Percentiles rank a stretch among this genome's conserved stretches.
Conservation (phyloP, 2,797 vertebrate species). For the Prionace glauca region DNA sequence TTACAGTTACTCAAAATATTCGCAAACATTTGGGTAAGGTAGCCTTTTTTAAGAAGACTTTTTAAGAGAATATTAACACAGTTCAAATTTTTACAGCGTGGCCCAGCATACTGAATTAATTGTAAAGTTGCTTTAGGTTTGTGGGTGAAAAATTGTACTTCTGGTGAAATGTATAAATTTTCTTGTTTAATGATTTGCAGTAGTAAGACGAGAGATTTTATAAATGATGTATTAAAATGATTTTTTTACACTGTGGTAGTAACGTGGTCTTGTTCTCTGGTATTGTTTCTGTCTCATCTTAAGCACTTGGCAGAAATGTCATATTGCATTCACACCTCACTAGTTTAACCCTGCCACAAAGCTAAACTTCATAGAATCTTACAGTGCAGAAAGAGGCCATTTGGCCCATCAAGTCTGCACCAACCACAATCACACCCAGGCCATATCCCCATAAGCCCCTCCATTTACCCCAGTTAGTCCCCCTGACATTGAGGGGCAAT, state of each 20-base stretch:
- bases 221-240: constrained; percentile 27
- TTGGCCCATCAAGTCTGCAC: too few relatives aligned
- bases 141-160: constrained; percentile 1
- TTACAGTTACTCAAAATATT: not conserved
- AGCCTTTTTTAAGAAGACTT: not conserved
- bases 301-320: not conserved
- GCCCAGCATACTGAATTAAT: not conserved
- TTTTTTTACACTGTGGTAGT: not conserved
- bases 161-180: not conserved
- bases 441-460: too few relatives aligned
- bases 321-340: not conserved
- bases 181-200: not conserved
- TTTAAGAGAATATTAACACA: not conserved
- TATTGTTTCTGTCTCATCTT: not conserved
- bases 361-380: not conserved
- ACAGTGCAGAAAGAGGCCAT: too few relatives aligned
- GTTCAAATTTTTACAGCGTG: not conserved
- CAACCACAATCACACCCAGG: too few relatives aligned
- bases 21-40: not conserved
- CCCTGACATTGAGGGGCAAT: too few relatives aligned
- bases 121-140: constrained; percentile 28
- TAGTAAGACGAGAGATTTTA: not conserved
- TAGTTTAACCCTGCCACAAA: not conserved
- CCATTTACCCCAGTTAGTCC: too few relatives aligned
- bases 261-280: not conserved